Base-by-base conservation (phyloP, 2,797 vertebrate species). In the Sebastolobus altivelis region DNA sequence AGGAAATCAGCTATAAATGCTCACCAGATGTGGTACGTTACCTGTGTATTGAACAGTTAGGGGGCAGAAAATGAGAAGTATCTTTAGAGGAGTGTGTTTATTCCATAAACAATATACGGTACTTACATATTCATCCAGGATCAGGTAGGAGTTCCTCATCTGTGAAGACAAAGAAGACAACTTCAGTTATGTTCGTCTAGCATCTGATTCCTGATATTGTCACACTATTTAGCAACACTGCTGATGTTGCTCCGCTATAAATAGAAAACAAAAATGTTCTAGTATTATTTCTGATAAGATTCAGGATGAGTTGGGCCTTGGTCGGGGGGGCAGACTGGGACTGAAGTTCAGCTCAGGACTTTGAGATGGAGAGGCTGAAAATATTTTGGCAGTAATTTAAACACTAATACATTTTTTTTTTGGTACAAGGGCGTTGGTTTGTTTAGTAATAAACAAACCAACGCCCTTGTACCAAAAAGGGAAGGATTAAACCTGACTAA, bases 41-140 rank as follows among this genome's bases (percentile, higher is more conserved):
- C 6, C 13, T 27, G 13, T 29, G 22, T 59, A 20, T 22, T 12
- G 2, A 33, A 46, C 22, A 63, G 4, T 33, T 25, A n/a, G 3
- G 43, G 27, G 29, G 9, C 35, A 65, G 52, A 67, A 18, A 0
- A 10, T 12, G 8, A 6, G 46, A 59, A 46, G 18, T 9, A 38
- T 43, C 2, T 66, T 4, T 11, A 18, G 14, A 22, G 11, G 9
- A n/a, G 3, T 46, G 18, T 33, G 37, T 67, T 69, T 6, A 52
- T 4, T 25, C 12, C 7, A 65, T 35, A 37, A 73, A 62, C n/a
- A 67, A 69, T 22, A 69, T 3, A 40, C 79, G 79, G 18, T 18
- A 97, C 98, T 97, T 96, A 99, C 98, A 33, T 98, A 99, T 96
- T 99, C 98, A 94, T 99, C 98, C 92, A 99, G 94, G 93, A 99